Percentiles rank a stretch among this genome's conserved stretches.
Conservation (phyloP, 1,140 invertebrate species). For the Ctenoplectra terminalis region DNA sequence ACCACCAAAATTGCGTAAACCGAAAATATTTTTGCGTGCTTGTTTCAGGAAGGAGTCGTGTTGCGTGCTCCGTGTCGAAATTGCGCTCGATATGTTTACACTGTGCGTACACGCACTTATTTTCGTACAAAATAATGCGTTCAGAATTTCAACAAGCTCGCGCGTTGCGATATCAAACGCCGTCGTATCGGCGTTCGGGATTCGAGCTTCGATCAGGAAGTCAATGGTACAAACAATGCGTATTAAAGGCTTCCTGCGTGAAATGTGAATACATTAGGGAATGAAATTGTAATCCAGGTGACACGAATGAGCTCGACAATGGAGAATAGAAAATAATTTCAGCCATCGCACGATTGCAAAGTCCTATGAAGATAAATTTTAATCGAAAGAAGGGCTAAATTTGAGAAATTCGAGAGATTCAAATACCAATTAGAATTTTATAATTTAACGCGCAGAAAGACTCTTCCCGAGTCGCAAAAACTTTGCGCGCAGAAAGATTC, state of each 20-base stretch:
- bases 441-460: background rate
- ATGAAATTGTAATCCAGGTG: background rate
- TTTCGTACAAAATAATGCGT: background rate
- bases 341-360: background rate
- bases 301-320: background rate
- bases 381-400: background rate
- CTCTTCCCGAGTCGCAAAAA: background rate
- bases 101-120: conserved; percentile 15
- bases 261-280: conserved; percentile 4
- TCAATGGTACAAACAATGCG: background rate
- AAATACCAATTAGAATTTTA: background rate
- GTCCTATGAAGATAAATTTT: background rate
- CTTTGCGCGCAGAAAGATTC: conserved; percentile 1
- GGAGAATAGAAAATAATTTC: background rate
- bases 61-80: conserved; percentile 54
- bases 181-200: background rate
- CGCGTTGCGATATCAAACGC: background rate
- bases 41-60: conserved; percentile 58
- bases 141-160: too few relatives aligned
- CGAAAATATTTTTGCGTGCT: conserved; percentile 39
- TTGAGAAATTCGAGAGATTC: background rate
- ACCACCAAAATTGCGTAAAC: background rate
- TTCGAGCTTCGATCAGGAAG: conserved; percentile 21
- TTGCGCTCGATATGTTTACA: conserved; percentile 25
- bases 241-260: background rate